Evolutionary conservation across 2,797 vertebrate species (phyloP).

Genomic region (Poeciliopsis paucimaculata): DNA sequence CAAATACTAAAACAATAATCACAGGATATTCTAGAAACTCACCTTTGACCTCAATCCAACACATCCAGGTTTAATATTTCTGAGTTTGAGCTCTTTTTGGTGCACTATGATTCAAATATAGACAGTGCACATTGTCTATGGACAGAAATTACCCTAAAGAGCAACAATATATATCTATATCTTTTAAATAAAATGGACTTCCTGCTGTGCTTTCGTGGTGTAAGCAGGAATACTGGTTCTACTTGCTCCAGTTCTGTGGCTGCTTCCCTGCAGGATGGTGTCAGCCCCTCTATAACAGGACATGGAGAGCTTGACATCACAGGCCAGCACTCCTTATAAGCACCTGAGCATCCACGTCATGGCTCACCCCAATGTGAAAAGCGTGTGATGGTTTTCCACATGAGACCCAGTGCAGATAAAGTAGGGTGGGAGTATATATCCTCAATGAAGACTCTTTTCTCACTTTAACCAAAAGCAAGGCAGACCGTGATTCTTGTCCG

Average conservation of each 20-base stretch:
- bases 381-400: conserved; percentile 76
- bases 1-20: neutral
- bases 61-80: neutral
- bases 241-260: conserved; percentile 46
- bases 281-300: conserved; percentile 54
- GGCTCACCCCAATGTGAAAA: conserved; percentile 64
- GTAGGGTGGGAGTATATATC: conserved; percentile 51
- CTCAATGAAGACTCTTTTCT: conserved; percentile 20
- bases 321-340: conserved; percentile 62
- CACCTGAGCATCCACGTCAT: conserved; percentile 68
- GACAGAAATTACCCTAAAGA: neutral
- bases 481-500: conserved; percentile 6
- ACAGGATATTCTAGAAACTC: neutral
- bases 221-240: conserved; percentile 26
- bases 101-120: neutral
- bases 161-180: neutral
- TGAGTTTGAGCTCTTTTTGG: neutral
- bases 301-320: conserved; percentile 67
- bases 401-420: conserved; percentile 53
- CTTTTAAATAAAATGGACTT: neutral
- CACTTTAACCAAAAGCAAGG: conserved; percentile 26
- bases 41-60: conserved; percentile 15
- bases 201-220: neutral
- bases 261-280: conserved; percentile 36
- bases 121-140: neutral